Percentiles rank a stretch among this genome's conserved stretches.
Conservation (phyloP, 1,140 invertebrate species). For the Drosophila jambulina region DNA sequence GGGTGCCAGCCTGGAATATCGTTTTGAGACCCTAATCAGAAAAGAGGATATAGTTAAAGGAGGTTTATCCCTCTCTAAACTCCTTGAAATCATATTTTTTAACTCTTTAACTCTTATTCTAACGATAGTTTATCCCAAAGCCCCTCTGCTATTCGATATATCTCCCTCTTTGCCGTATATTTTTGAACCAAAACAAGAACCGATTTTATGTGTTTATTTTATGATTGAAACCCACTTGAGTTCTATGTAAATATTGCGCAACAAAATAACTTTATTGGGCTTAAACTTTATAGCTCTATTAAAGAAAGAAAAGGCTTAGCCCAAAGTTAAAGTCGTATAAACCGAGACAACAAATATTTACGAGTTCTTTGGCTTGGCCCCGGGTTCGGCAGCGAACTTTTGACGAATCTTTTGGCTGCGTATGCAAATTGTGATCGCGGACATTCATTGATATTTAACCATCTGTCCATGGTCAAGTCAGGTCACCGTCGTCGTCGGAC, state of each 20-base stretch:
- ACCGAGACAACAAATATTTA: constrained; percentile 48
- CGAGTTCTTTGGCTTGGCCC: constrained; percentile 49
- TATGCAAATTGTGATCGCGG: constrained; percentile 38
- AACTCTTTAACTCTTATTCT: too few species aligned
- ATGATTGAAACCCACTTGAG: constrained; percentile 46
- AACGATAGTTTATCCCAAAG: constrained; percentile 11
- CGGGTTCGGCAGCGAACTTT: constrained; percentile 17
- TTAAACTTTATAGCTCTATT: constrained; percentile 71
- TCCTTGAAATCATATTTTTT: too few species aligned
- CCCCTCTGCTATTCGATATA: neutral
- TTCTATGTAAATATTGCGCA: constrained; percentile 77
- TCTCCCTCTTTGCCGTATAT: constrained; percentile 7
- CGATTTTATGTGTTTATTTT: constrained; percentile 48
- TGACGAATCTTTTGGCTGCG: constrained; percentile 36
- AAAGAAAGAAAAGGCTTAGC: constrained; percentile 36
- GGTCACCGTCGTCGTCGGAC: constrained; percentile 23
- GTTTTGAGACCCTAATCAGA: neutral
- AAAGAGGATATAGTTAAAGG: too few species aligned
- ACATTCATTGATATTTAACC: constrained; percentile 43
- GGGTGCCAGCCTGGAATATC: constrained; percentile 16
- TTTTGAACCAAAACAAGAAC: constrained; percentile 29
- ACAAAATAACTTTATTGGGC: constrained; percentile 77
- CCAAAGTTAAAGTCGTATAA: constrained; percentile 33
- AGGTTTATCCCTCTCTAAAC: too few species aligned
- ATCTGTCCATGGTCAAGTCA: constrained; percentile 42